Percentiles rank a stretch among this genome's conserved stretches.
Conservation (phyloP, 2,888 invertebrate species). For the Drosophila stalkeri region DNA sequence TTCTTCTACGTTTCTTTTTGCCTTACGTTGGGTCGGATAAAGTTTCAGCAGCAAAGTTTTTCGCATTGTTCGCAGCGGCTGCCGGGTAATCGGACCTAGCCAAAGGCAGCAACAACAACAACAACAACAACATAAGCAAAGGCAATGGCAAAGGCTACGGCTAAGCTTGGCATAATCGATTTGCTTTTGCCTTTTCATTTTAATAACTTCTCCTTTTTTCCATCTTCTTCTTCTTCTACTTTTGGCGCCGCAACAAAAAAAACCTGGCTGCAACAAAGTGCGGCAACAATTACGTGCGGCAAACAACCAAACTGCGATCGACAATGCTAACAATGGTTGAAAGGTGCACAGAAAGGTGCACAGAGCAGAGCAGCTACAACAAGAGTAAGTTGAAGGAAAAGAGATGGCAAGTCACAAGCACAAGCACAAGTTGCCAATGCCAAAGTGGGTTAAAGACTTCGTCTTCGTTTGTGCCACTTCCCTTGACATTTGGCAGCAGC, state of each 20-base stretch:
- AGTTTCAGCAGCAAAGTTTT: conserved; percentile 51
- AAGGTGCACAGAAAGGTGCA: conserved; percentile 5
- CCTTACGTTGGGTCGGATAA: conserved; percentile 33
- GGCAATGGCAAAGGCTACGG: conserved; percentile 18
- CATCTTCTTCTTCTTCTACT: conserved; percentile 3
- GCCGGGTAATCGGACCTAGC: conserved; percentile 10
- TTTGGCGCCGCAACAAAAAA: conserved; percentile 23
- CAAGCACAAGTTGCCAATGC: conserved; percentile 20
- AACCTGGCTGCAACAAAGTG: conserved; percentile 45
- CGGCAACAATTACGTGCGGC: conserved; percentile 78
- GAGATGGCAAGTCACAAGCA: neutral
- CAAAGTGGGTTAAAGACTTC: conserved; percentile 75
- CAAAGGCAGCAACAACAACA: conserved; percentile 2
- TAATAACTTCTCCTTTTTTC: conserved; percentile 60
- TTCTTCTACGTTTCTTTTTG: neutral
- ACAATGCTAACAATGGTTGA: conserved; percentile 61
- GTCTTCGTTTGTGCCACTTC: conserved; percentile 44
- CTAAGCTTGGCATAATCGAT: conserved; percentile 72
- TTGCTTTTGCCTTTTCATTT: conserved; percentile 72
- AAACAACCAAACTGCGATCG: conserved; percentile 65
- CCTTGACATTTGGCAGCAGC: conserved; percentile 72
- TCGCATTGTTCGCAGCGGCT: conserved; percentile 43
- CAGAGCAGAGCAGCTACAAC: neutral
- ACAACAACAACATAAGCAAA: neutral
- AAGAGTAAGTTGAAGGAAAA: neutral